Evolutionary conservation across 2,888 invertebrate species (phyloP).

Genomic region (Mimas tiliae): DNA sequence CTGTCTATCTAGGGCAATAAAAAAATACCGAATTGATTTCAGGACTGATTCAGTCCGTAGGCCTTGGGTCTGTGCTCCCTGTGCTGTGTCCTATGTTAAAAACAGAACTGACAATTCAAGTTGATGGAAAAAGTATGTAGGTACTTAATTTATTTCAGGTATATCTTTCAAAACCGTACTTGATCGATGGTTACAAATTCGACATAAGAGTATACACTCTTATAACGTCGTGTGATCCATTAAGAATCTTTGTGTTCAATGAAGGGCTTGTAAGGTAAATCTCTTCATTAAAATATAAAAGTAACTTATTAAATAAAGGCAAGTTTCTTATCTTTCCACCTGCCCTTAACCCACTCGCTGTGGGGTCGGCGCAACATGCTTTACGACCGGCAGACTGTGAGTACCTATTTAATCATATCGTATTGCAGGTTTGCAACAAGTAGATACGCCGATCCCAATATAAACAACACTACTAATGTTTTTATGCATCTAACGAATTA

Average conservation of each 20-base stretch:
- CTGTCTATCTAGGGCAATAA: too few relatives aligned
- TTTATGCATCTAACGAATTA: constrained; percentile 98
- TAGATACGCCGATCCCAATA: constrained; percentile 92
- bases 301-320: neutral
- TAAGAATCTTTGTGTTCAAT: constrained; percentile 95
- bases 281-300: neutral
- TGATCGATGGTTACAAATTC: constrained; percentile 97
- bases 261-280: constrained; percentile 92
- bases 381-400: too few relatives aligned
- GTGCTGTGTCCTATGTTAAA: too few relatives aligned
- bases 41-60: too few relatives aligned
- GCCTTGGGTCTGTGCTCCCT: too few relatives aligned
- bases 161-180: constrained; percentile 88
- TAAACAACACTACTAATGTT: constrained; percentile 92
- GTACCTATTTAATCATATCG: neutral
- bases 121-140: too few relatives aligned
- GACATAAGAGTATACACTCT: constrained; percentile 95
- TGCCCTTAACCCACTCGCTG: too few relatives aligned
- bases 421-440: constrained; percentile 92
- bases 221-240: constrained; percentile 95
- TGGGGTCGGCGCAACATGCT: too few relatives aligned
- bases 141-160: constrained; percentile 55
- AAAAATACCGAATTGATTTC: too few relatives aligned
- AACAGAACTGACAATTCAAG: too few relatives aligned
- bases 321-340: too few relatives aligned